phyloP scores from a whole-genome alignment of 92 coral and sea anemone species.

The Palythoa heliodiscus region DNA sequence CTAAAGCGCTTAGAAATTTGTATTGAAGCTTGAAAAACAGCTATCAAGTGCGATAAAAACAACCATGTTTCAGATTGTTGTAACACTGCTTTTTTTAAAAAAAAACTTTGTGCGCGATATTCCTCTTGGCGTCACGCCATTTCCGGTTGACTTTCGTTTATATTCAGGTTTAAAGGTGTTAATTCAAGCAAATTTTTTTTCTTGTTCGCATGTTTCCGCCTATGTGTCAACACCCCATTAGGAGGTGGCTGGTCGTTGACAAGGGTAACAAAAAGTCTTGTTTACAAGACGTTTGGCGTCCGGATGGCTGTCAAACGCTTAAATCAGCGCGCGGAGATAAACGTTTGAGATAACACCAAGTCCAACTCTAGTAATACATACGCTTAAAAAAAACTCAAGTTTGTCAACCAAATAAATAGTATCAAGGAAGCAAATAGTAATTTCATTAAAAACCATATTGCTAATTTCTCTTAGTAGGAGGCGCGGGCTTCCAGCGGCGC shows the following conservation, averaged over 20 bases:
- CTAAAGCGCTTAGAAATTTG: background rate
- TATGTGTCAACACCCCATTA: slow-evolving; percentile 17
- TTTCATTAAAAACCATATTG: slow-evolving; percentile 35
- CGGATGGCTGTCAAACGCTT: slow-evolving; percentile 5
- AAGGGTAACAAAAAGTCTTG: slow-evolving; percentile 2
- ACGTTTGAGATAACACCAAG: slow-evolving; percentile 12
- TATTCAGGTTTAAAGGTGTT: background rate
- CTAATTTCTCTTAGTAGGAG: slow-evolving; percentile 27
- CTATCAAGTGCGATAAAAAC: background rate
- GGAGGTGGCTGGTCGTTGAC: slow-evolving; percentile 13
- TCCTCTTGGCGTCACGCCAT: slow-evolving; percentile 25
- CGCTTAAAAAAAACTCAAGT: background rate
- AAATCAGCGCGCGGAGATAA: slow-evolving; percentile 20
- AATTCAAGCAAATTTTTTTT: slow-evolving; percentile 6
- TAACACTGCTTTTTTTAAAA: background rate
- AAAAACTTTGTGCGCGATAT: background rate
- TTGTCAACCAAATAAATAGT: slow-evolving; percentile 42
- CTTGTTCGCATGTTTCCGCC: slow-evolving; percentile 4
- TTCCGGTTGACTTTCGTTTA: slow-evolving; percentile 12
- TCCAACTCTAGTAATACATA: background rate
- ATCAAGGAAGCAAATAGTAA: slow-evolving; percentile 36
- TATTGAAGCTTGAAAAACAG: too few relatives aligned
- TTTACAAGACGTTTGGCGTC: slow-evolving; percentile 6
- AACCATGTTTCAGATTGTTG: background rate
- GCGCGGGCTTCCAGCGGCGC: slow-evolving; percentile 19